A percentile compares a stretch with the other conserved stretches of the same genome.
Conservation (phyloP, 2,113 vertebrate genomes). For the Gopherus evgoodei region DNA sequence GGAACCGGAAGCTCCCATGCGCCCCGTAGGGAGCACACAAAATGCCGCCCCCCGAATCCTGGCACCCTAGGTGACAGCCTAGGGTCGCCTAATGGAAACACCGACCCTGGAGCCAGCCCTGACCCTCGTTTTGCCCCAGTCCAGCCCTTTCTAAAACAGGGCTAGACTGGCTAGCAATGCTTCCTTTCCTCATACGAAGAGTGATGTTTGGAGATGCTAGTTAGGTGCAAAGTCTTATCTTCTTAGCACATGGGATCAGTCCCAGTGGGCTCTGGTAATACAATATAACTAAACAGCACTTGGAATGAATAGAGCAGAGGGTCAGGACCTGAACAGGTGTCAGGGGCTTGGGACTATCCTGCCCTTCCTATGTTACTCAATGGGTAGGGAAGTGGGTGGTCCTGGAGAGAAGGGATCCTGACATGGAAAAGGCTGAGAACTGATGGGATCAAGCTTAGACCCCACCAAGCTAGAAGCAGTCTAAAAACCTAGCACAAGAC, state of each 20-base stretch:
- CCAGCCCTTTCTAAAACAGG: background rate
- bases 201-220: background rate
- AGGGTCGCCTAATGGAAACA: too few relatives aligned
- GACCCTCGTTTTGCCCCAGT: accelerated
- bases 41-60: too few relatives aligned
- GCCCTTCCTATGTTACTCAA: background rate
- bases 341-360: background rate
- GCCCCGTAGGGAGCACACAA: too few relatives aligned
- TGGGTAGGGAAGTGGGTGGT: background rate
- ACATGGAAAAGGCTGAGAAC: accelerated
- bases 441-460: accelerated
- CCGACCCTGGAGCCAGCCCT: background rate
- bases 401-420: background rate
- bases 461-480: background rate
- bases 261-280: background rate
- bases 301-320: slow-evolving; percentile 21
- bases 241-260: background rate
- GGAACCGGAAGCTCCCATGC: too few relatives aligned
- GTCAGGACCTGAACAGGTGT: slow-evolving; percentile 44
- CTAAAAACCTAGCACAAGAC: background rate
- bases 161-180: accelerated
- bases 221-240: background rate
- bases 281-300: background rate
- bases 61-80: too few relatives aligned
- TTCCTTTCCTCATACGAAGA: background rate